A percentile compares a stretch with the other conserved stretches of the same genome.
Conservation (phyloP, 2,888 invertebrate genomes). For the Allacma fusca region DNA sequence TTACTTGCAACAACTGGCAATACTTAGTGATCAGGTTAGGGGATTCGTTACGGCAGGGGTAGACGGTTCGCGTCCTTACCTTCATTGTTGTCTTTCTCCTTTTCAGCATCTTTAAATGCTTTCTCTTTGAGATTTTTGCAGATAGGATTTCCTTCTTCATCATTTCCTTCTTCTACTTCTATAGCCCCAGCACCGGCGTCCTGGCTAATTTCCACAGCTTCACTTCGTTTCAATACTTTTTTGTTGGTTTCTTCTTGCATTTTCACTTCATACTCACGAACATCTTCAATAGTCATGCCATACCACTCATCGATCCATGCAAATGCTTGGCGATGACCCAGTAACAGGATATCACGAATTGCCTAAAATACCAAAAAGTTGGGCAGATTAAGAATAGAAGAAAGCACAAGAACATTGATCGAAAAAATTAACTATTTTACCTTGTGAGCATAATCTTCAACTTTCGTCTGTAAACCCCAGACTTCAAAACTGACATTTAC, state of each 20-base stretch:
- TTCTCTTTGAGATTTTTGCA: conserved; percentile 22
- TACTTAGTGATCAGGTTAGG: conserved; percentile 70
- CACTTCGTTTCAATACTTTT: conserved; percentile 64
- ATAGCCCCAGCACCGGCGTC: conserved; percentile 14
- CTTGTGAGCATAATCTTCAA: conserved; percentile 86
- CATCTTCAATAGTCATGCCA: conserved; percentile 85
- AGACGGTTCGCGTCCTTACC: conserved; percentile 62
- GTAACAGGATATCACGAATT: conserved; percentile 78
- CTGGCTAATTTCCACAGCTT: conserved; percentile 17
- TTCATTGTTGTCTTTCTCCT: conserved; percentile 57
- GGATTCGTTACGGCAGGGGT: conserved; percentile 63
- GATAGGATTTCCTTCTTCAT: neutral
- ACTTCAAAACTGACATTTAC: conserved; percentile 88
- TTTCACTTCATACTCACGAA: conserved; percentile 79
- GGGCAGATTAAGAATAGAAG: neutral
- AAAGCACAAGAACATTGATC: no score
- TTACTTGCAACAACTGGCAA: no score
- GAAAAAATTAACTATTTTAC: no score
- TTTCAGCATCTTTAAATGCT: conserved; percentile 27
- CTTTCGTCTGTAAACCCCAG: conserved; percentile 88
- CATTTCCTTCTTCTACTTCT: conserved; percentile 59
- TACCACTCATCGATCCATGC: conserved; percentile 94
- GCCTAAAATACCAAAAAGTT: conserved; percentile 68
- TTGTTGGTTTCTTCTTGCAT: conserved; percentile 85
- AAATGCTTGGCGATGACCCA: conserved; percentile 91